Evolutionary conservation across 1,140 invertebrate species (phyloP), one percentile per base, ranked within the genome.

Genomic region (Eufriesea mexicana): DNA sequence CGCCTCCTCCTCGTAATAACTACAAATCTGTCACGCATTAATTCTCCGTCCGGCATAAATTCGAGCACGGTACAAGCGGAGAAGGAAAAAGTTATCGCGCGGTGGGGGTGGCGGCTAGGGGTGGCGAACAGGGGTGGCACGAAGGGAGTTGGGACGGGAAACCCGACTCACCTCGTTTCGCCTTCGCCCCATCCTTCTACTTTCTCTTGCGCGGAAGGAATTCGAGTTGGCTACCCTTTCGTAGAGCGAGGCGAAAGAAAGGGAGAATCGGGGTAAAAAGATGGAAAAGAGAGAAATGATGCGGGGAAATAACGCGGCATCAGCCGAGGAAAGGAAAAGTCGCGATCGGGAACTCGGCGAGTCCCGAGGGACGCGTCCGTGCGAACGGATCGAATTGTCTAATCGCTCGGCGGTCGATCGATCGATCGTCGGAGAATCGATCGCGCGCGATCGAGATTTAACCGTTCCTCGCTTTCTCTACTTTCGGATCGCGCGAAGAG

Each of bases 1-100:
- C 89, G 61, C 84, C 87, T 83, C 83, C 87, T 89, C 85, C 89
- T 91, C 90, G 92, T 93, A 93, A 94, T 94, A 94, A 93, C 92
- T 93, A 94, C 93, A 93, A 94, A 94, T 94, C 93, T 94, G 93
- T 94, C 94, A 93, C 91, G 90, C 93, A 94, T 94, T 94, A 94
- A 94, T 94, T 94, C 92, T 92, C 91, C 89, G 93, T 91, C 92
- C 91, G 90, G 93, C 92, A 93, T 94, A 93, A 94, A 94, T 94
- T 94, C 89, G 91, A 92, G 89, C 91, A 85, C 81, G 80, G 89
- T 91, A 92, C 90, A 89, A 88, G 87, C 80, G 89, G 87, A 91
- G 91, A 89, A 92, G 89, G 85, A 92, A 92, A 91, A 91, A 92
- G 89, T 91, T 91, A 92, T 92, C 90, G 81, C 89, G 71, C 10